Percentiles rank a stretch among this genome's conserved stretches.
Evolutionary conservation across 2,113 vertebrate genomes (phyloP).

Genomic region (Carassius auratus): DNA sequence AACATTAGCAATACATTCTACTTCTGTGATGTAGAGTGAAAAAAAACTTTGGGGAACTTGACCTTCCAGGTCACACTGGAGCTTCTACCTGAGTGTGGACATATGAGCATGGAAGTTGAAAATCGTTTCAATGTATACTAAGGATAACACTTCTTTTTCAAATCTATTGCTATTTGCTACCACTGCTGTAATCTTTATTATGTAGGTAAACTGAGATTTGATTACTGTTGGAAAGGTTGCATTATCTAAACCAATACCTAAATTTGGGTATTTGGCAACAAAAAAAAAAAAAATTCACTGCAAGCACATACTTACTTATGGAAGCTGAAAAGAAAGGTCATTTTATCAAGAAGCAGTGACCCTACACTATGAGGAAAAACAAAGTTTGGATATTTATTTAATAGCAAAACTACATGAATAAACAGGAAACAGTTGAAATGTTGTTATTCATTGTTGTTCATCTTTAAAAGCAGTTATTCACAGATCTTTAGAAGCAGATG

Average conservation of each 20-base stretch:
- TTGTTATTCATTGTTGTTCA: conserved; percentile 6
- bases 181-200: neutral
- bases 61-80: neutral
- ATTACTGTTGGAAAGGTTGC: neutral
- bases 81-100: neutral
- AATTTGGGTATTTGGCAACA: neutral
- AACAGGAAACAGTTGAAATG: neutral
- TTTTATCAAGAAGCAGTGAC: neutral
- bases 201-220: neutral
- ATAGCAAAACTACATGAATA: neutral
- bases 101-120: neutral
- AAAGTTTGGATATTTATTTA: neutral
- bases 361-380: neutral
- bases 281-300: neutral
- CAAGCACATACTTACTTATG: neutral
- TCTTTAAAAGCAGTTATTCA: neutral
- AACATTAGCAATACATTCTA: neutral
- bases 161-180: neutral
- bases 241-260: neutral
- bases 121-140: neutral
- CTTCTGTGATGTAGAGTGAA: neutral
- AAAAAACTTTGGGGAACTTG: neutral
- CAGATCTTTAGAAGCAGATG: conserved; percentile 20
- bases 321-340: neutral
- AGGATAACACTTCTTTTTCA: neutral